A percentile compares a stretch with the other conserved stretches of the same genome.
Conservation (phyloP, 2,797 vertebrate genomes). For the Gambusia yucatana region DNA sequence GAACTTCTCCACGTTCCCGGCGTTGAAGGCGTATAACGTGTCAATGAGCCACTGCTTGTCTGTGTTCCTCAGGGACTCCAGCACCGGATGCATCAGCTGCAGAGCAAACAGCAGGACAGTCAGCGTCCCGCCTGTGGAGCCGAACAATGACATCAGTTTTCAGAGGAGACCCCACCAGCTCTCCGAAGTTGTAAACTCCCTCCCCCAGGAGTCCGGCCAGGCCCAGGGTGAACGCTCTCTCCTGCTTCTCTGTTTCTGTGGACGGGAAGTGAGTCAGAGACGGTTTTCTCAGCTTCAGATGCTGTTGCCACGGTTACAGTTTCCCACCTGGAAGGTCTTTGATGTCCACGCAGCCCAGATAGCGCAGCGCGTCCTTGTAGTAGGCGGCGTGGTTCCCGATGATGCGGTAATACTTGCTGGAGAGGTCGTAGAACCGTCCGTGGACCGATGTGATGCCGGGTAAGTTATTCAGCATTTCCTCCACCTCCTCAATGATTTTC, state of each 20-base stretch:
- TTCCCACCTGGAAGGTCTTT: constrained; percentile 90
- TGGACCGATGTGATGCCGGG: constrained; percentile 95
- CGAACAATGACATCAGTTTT: background rate
- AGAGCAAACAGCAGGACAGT: constrained; percentile 25
- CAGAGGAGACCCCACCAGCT: constrained; percentile 82
- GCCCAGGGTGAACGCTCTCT: constrained; percentile 94
- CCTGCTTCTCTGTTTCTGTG: constrained; percentile 95
- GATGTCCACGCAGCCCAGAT: constrained; percentile 93
- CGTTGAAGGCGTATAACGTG: constrained; percentile 95
- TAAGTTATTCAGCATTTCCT: constrained; percentile 91
- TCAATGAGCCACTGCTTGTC: constrained; percentile 98
- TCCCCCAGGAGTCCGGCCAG: constrained; percentile 94
- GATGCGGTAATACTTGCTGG: constrained; percentile 97
- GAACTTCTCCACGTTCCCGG: constrained; percentile 94
- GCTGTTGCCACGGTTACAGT: background rate
- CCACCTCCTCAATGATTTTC: constrained; percentile 95
- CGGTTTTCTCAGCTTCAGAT: background rate
- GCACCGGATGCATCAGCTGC: constrained; percentile 96
- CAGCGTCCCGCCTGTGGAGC: background rate
- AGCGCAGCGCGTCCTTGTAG: constrained; percentile 94
- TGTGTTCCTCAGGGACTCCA: constrained; percentile 92
- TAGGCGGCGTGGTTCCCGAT: constrained; percentile 94
- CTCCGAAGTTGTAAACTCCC: constrained; percentile 98
- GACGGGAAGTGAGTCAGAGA: background rate
- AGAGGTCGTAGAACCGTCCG: constrained; percentile 96